Evolutionary conservation across 2,888 invertebrate species (phyloP), one percentile per base, ranked within the genome.

Genomic region (Blastobasis adustella): DNA sequence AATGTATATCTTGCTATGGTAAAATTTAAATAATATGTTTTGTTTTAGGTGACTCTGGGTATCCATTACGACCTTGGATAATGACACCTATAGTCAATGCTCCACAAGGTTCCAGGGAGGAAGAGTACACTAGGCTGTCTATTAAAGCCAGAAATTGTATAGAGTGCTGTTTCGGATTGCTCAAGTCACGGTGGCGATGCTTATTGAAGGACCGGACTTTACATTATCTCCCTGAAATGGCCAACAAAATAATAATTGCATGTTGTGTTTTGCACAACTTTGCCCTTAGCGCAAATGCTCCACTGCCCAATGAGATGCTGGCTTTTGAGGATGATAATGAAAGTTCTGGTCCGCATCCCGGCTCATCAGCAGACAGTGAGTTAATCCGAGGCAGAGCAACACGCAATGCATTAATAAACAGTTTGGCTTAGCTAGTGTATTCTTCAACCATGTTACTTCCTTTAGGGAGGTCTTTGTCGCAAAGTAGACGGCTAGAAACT

Each of bases 191-290:
- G 10, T 44, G n/a, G 10, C n/a, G 10, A 7, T 44, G 44, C 10
- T 10, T 44, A 7, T 6, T 6, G 9, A 44, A 44, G n/a, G 10
- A 44, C 10, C 44, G 44, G 9, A 44, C 44, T 10, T 10, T 44
- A 10, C 44, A 44, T 10, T 44, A 44, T 10, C 7, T 1, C 7
- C 44, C 44, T 10, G n/a, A 7, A 44, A 10, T 44, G 10, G 8
- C n/a, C 6, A 10, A 2, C 44, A 44, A 44, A 10, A 44, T 44
- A 6, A 44, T 44, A 10, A 45, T 44, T 43, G n/a, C 5, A 43
- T 47, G 49, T 44, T 46, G 47, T 50, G 40, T 53, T 45, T 41
- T 47, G 43, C 39, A 23, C 37, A 54, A 45, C 10, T 1, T 40
- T 40, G 40, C 40, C 6, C 40, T 40, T 6, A 40, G 9, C 6